Conservation (phyloP, 1,140 invertebrate species). For the Drosophila triauraria region DNA sequence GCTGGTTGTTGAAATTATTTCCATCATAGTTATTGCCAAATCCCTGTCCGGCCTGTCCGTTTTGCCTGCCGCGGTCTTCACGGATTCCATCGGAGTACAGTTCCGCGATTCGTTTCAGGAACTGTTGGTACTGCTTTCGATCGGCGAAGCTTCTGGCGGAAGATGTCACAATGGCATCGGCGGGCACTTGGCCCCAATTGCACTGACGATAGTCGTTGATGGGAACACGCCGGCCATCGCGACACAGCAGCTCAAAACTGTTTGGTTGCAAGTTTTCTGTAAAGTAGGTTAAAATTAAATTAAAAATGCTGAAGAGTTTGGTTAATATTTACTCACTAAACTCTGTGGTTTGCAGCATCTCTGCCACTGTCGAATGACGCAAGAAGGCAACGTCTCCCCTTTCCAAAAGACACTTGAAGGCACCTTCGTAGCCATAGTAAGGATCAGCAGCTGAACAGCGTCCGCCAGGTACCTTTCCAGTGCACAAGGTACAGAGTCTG, state of each 20-base stretch:
- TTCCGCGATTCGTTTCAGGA: conserved; percentile 86
- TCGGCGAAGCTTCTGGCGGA: conserved; percentile 89
- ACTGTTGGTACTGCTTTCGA: conserved; percentile 88
- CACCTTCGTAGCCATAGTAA: conserved; percentile 95
- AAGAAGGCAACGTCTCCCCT: conserved; percentile 96
- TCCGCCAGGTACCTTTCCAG: conserved; percentile 90
- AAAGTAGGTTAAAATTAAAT: conserved; percentile 14
- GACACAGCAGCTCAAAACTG: conserved; percentile 94
- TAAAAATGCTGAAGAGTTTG: not conserved
- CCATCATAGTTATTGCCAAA: conserved; percentile 42
- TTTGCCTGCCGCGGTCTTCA: conserved; percentile 50
- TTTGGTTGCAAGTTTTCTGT: conserved; percentile 87
- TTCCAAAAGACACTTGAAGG: conserved; percentile 94
- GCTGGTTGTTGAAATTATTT: conserved; percentile 60
- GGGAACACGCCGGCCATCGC: conserved; percentile 90
- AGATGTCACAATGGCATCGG: conserved; percentile 94
- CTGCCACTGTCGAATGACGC: conserved; percentile 92
- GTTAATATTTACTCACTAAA: conserved; percentile 85
- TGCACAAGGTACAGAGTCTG: conserved; percentile 93
- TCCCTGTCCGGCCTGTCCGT: conserved; percentile 38
- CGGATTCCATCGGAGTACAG: conserved; percentile 84
- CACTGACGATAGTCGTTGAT: conserved; percentile 92
- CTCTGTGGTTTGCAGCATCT: conserved; percentile 88
- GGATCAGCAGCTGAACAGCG: conserved; percentile 95
- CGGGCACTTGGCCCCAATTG: conserved; percentile 94